phyloP scores from a whole-genome alignment of 2,797 vertebrate species.

The Acanthurus leucopareius region DNA sequence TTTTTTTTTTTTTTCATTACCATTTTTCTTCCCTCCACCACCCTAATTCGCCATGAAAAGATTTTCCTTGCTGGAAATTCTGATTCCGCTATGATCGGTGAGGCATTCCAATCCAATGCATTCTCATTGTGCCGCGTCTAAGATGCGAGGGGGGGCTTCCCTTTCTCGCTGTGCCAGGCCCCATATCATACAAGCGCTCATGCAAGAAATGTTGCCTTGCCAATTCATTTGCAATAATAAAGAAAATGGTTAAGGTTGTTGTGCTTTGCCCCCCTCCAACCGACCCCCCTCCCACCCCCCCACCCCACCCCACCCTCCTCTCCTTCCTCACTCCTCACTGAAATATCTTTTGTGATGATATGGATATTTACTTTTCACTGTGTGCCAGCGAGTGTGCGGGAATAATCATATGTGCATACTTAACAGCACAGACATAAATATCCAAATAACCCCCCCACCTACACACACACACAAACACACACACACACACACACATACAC shows the following conservation, averaged over 20 bases:
- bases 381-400: slow-evolving; percentile 59
- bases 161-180: slow-evolving; percentile 86
- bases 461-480: neutral
- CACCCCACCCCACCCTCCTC: neutral
- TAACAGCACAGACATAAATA: slow-evolving; percentile 67
- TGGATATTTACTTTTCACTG: slow-evolving; percentile 75
- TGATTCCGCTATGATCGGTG: slow-evolving; percentile 99
- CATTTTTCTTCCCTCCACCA: slow-evolving; percentile 91
- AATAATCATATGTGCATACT: slow-evolving; percentile 79
- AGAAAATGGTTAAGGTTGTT: slow-evolving; percentile 79
- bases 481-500: neutral
- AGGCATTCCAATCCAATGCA: slow-evolving; percentile 99
- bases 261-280: slow-evolving; percentile 55
- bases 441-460: slow-evolving; percentile 56
- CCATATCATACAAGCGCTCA: slow-evolving; percentile 96
- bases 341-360: slow-evolving; percentile 76
- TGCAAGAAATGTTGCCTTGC: slow-evolving; percentile 96
- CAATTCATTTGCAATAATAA: slow-evolving; percentile 86
- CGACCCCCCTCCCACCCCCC: no score
- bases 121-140: slow-evolving; percentile 97
- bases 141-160: slow-evolving; percentile 87
- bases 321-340: slow-evolving; percentile 45
- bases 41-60: slow-evolving; percentile 99
- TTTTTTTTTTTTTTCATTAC: slow-evolving; percentile 91
- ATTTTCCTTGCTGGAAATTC: slow-evolving; percentile 99